Evolutionary conservation across 1,140 invertebrate species (phyloP), one percentile per base, ranked within the genome.

Genomic region (Antheraea pernyi): DNA sequence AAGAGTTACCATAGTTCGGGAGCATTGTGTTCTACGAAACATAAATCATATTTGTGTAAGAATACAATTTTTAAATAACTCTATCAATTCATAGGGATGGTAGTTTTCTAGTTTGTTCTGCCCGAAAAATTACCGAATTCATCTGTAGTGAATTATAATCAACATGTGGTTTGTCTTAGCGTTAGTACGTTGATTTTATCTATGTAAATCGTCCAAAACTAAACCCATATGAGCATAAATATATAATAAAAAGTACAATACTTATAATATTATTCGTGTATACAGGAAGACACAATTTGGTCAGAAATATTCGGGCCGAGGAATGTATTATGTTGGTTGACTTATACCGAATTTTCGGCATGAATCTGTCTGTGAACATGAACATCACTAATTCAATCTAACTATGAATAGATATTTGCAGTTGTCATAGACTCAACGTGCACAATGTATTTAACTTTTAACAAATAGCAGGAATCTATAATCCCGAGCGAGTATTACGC

Each of bases 1-100:
- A 83, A 83, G 81, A 83, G 81, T 81, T 83, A 73, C 69, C 58
- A 70, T 73, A 75, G 39, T 74, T 70, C 46, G 46, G 46, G 46
- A 53, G 53, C 48, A 67, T 68, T 69, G 48, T 68, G 36, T 80
- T 81, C 77, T 30, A 18, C 46, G 80, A 80, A 81, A 70, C 59
- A 74, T 79, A 78, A 80, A 80, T 81, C 81, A 83, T 83, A 83
- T 80, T 81, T 81, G 76, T 80, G 71, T 69, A 66, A 72, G 65
- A 70, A 74, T 71, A 66, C 59, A 59, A 70, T 69, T 70, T 63
- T 60, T 58, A 71, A 65, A 71, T 62, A 71, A 76, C 48, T 68
- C 64, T 73, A 73, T 65, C 68, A 67, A 46, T 22, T 46, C 59
- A 48, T 58, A 59, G 16, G 8, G 64, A 46, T 48, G 64, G 13